A percentile compares a stretch with the other conserved stretches of the same genome.
Evolutionary conservation across 2,113 vertebrate genomes (phyloP).

Genomic region (Pelvicachromis taeniatus): DNA sequence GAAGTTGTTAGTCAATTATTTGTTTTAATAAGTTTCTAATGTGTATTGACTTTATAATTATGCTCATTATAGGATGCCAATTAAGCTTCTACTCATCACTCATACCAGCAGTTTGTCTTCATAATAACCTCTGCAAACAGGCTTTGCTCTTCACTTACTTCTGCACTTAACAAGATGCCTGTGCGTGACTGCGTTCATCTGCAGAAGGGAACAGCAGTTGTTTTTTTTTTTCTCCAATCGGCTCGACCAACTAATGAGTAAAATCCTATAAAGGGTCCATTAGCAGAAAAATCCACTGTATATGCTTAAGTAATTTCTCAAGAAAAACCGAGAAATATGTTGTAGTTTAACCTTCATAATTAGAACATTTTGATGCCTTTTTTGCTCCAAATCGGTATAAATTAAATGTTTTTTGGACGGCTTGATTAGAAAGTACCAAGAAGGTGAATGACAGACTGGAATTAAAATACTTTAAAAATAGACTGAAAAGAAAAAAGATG

Average conservation of each 20-base stretch:
- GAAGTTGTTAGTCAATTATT: neutral
- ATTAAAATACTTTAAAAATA: neutral
- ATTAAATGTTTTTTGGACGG: neutral
- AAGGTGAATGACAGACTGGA: neutral
- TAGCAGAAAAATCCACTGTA: neutral
- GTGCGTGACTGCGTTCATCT: neutral
- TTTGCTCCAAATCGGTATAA: neutral
- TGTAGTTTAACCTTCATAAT: neutral
- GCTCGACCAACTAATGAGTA: neutral
- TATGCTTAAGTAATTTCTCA: neutral
- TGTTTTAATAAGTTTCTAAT: neutral
- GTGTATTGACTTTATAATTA: neutral
- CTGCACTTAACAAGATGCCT: neutral
- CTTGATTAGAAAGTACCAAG: neutral
- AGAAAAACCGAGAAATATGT: neutral
- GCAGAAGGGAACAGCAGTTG: neutral
- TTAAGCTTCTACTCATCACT: neutral
- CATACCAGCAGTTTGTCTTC: neutral
- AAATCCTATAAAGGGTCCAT: neutral
- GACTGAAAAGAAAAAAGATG: neutral
- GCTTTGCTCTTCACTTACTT: neutral
- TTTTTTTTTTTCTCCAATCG: neutral
- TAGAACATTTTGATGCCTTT: neutral
- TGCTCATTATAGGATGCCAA: neutral
- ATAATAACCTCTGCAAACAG: neutral